Evolutionary conservation across 2,888 invertebrate genomes (phyloP), one percentile per base, ranked within the genome.

Genomic region (Andrena marginata): DNA sequence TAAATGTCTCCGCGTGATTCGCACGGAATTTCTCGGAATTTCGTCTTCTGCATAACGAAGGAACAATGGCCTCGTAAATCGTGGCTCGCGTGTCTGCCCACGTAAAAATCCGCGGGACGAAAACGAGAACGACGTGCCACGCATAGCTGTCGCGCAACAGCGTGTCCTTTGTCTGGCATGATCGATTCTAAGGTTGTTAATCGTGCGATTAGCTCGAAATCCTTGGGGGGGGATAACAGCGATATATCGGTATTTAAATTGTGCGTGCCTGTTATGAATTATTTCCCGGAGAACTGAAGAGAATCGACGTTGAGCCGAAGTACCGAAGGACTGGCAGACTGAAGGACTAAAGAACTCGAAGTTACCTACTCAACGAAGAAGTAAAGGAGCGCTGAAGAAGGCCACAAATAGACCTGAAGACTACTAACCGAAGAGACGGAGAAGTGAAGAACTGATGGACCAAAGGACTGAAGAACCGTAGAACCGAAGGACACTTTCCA

Each of bases 31-130:
- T 56, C 70, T 62, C 65, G 8, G 51, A 51, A 70, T 77, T 72
- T 68, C 56, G 69, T 65, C 60, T 63, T 74, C 65, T 67, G 65
- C 71, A 77, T 74, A 77, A 77, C 77, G 60, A 77, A 49, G 8
- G 70, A 82, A 83, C 83, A 82, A 83, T 82, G 69, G 83, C 62
- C 83, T 48, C 83, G 69, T 83, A 83, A 83, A 83, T 82, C 83
- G 65, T 23, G 42, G 20, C 10, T 42, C 62, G 62, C 82, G 64
- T 68, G 54, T 67, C 70, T 74, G 74, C 74, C 82, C 20, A 82
- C 83, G 73, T 77, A 74, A 77, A 82, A 78, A 82, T 82, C 54
- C 4, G 23, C 54, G n/a, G 59, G 74, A 77, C 59, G 78, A 70
- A 83, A 83, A 83, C 51, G 70, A 74, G 73, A 78, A 83, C 73